These are phyloP conservation scores for Dinomys branickii DNA, from an alignment of 2,113 vertebrate genomes.

Conservation along the genomic window DNA sequence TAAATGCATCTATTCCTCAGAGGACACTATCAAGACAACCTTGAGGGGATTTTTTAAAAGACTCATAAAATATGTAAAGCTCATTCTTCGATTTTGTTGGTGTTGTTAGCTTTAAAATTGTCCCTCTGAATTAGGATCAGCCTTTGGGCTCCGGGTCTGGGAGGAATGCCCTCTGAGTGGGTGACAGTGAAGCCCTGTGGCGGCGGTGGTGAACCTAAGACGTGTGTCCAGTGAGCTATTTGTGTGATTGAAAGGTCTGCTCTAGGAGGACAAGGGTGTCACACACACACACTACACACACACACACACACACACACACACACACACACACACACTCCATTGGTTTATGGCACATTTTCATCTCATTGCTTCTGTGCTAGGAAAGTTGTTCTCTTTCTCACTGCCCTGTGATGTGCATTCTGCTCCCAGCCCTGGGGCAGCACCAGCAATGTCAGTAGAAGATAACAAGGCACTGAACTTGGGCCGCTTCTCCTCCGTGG, in stretches of 20 bases:
- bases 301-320: background rate
- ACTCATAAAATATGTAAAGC: background rate
- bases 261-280: background rate
- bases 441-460: slow-evolving; percentile 3
- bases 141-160: background rate
- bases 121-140: background rate
- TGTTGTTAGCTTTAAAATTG: background rate
- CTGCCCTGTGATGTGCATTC: background rate
- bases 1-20: background rate
- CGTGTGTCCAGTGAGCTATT: background rate
- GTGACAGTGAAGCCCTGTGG: background rate
- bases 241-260: background rate
- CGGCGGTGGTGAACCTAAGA: background rate
- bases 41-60: background rate
- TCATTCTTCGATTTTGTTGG: slow-evolving; percentile 42
- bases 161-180: background rate
- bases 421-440: background rate
- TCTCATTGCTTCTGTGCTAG: slow-evolving; percentile 1
- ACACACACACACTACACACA: too few species aligned
- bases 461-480: background rate
- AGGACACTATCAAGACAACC: slow-evolving; percentile 43
- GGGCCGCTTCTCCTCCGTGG: background rate
- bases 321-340: background rate
- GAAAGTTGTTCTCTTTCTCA: background rate
- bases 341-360: background rate